Percentiles rank a stretch among this genome's conserved stretches.
Evolutionary conservation across 2,888 invertebrate species (phyloP).

Genomic region (Stomorhina lunata): DNA sequence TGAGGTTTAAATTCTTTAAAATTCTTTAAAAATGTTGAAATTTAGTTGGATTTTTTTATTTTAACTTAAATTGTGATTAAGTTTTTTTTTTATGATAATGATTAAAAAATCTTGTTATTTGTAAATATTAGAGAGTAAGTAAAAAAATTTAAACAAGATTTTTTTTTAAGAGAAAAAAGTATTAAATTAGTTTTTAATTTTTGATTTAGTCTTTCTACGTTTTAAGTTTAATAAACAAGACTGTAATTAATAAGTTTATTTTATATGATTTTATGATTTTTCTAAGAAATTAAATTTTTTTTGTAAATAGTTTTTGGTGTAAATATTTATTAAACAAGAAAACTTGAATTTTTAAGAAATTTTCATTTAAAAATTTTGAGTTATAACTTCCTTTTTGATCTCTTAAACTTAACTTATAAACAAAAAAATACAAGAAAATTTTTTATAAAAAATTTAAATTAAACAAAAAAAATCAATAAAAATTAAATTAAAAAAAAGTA

Average conservation of each 20-base stretch:
- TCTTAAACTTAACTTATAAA: slow-evolving; percentile 59
- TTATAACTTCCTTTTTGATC: slow-evolving; percentile 77
- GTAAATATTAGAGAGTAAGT: slow-evolving; percentile 45
- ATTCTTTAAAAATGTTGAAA: background rate
- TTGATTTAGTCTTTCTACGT: slow-evolving; percentile 51
- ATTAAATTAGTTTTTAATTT: slow-evolving; percentile 54
- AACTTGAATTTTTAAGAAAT: slow-evolving; percentile 53
- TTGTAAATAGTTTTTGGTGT: slow-evolving; percentile 43
- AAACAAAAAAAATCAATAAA: slow-evolving; percentile 12
- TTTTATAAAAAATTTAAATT: slow-evolving; percentile 43
- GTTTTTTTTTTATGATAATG: slow-evolving; percentile 14
- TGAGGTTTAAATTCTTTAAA: slow-evolving; percentile 4
- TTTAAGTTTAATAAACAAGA: slow-evolving; percentile 51
- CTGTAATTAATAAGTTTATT: slow-evolving; percentile 64
- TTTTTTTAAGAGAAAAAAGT: slow-evolving; percentile 49
- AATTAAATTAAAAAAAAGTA: background rate
- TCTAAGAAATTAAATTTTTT: slow-evolving; percentile 67
- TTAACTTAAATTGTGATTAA: slow-evolving; percentile 56
- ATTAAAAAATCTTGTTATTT: slow-evolving; percentile 24
- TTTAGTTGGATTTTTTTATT: background rate
- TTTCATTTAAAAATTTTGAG: slow-evolving; percentile 55
- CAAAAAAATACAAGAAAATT: slow-evolving; percentile 66
- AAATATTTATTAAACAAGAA: slow-evolving; percentile 60
- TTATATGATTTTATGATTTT: slow-evolving; percentile 60
- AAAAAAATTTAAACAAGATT: background rate